Conservation (phyloP, 1,140 invertebrate species). For the Oryzaephilus surinamensis region DNA sequence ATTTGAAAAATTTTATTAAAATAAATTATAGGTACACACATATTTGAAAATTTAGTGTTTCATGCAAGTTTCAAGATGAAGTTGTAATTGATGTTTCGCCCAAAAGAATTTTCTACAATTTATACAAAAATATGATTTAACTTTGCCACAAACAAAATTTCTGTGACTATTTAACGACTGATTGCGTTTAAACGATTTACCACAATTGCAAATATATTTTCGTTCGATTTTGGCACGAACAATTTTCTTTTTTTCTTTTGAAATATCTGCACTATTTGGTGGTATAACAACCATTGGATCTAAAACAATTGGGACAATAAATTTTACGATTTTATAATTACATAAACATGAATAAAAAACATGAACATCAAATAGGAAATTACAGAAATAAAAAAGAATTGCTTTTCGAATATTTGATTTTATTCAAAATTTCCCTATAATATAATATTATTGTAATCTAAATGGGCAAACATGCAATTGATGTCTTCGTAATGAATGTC, state of each 20-base stretch:
- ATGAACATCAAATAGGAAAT: conserved; percentile 5
- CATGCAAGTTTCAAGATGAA: background rate
- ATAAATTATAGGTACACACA: too few relatives aligned
- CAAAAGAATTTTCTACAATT: conserved; percentile 19
- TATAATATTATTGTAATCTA: too few relatives aligned
- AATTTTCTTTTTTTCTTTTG: background rate
- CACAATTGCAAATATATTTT: conserved; percentile 50
- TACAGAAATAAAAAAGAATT: background rate
- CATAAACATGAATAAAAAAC: background rate
- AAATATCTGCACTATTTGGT: background rate
- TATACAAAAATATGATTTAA: conserved; percentile 42
- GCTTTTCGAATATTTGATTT: background rate
- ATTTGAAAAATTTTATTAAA: background rate
- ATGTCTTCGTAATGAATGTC: background rate
- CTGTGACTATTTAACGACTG: conserved; percentile 70
- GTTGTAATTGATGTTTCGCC: conserved; percentile 16
- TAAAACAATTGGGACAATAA: too few relatives aligned
- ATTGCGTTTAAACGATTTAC: conserved; percentile 67
- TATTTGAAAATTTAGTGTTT: too few relatives aligned
- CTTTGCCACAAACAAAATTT: conserved; percentile 67
- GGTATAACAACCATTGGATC: too few relatives aligned
- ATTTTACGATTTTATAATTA: background rate
- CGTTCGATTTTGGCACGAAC: conserved; percentile 4
- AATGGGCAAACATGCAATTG: too few relatives aligned
- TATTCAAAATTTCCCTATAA: too few relatives aligned